Evolutionary conservation across 2,797 vertebrate species (phyloP).

Genomic region (Carapus acus): DNA sequence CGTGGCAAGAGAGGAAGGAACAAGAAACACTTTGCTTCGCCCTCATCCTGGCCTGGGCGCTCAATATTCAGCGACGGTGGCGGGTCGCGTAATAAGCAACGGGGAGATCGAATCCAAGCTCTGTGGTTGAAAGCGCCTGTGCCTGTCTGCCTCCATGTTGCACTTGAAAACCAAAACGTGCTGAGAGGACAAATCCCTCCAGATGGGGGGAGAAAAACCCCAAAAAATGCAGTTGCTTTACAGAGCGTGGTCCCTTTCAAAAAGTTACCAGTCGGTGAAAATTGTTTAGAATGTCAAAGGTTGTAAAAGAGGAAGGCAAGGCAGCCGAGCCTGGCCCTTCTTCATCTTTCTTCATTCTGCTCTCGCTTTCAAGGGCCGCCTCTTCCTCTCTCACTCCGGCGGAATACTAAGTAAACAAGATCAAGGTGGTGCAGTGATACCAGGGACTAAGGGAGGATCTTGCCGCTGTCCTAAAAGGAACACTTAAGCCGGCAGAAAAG

Average conservation of each 20-base stretch:
- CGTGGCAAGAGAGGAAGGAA: no score
- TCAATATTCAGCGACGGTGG: conserved; percentile 29
- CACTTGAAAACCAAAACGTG: conserved; percentile 40
- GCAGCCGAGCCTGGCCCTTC: conserved; percentile 18
- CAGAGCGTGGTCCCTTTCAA: conserved; percentile 68
- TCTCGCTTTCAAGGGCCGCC: conserved; percentile 6
- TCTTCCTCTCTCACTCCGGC: conserved; percentile 32
- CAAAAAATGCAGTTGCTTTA: conserved; percentile 60
- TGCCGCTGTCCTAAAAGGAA: conserved; percentile 35
- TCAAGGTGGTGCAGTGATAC: conserved; percentile 47
- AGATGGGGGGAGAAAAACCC: conserved; percentile 18
- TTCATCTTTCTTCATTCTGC: conserved; percentile 2
- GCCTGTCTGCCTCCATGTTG: no score
- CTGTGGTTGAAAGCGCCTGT: no score
- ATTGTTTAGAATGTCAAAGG: conserved; percentile 51
- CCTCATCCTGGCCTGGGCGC: conserved; percentile 18
- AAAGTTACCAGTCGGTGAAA: conserved; percentile 64
- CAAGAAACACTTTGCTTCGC: conserved; percentile 6
- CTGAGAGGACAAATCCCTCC: conserved; percentile 44
- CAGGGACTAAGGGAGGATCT: conserved; percentile 31
- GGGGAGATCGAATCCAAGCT: no score
- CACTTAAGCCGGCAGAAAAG: conserved; percentile 43
- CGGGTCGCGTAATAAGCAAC: not conserved
- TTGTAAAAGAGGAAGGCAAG: conserved; percentile 21
- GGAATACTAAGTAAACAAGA: conserved; percentile 64